phyloP scores from a whole-genome alignment of 1,140 invertebrate species.

The Piezodorus guildinii region DNA sequence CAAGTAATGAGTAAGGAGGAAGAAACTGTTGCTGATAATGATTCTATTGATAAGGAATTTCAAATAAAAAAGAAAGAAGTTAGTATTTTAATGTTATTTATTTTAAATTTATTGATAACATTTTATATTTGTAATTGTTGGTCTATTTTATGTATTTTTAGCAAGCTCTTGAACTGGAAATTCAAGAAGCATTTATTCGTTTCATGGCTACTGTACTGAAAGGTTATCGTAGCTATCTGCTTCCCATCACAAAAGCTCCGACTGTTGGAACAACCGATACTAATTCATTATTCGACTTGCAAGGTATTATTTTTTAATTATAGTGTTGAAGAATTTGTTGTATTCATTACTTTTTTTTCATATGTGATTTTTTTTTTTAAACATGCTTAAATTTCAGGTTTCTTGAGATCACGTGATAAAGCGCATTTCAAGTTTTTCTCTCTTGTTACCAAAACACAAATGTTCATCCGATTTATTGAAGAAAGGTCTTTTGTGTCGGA shows the following conservation, averaged over 20 bases:
- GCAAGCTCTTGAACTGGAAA: conserved; percentile 77
- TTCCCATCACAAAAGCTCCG: conserved; percentile 90
- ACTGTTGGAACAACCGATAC: conserved; percentile 89
- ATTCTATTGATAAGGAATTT: conserved; percentile 51
- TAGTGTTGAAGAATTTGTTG: not conserved
- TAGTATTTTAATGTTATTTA: too few relatives aligned
- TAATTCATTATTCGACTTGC: conserved; percentile 86
- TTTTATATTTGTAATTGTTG: not conserved
- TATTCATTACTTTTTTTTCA: not conserved
- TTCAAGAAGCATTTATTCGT: conserved; percentile 92
- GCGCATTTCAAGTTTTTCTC: conserved; percentile 84
- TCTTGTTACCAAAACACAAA: conserved; percentile 84
- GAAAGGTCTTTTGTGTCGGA: conserved; percentile 97
- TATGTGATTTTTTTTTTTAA: not conserved
- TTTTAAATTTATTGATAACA: not conserved
- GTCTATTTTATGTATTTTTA: conserved; percentile 31
- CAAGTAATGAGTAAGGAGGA: conserved; percentile 32
- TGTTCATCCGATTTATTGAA: conserved; percentile 97
- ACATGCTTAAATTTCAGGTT: conserved; percentile 35
- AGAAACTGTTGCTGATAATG: conserved; percentile 28
- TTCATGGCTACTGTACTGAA: conserved; percentile 91
- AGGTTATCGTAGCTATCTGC: conserved; percentile 79
- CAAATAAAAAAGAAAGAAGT: conserved; percentile 58
- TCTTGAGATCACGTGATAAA: conserved; percentile 55
- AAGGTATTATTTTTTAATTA: conserved; percentile 42